These are phyloP conservation scores for Gastrophryne carolinensis DNA, from an alignment of 2,797 vertebrate species.

Conservation along the genomic window DNA sequence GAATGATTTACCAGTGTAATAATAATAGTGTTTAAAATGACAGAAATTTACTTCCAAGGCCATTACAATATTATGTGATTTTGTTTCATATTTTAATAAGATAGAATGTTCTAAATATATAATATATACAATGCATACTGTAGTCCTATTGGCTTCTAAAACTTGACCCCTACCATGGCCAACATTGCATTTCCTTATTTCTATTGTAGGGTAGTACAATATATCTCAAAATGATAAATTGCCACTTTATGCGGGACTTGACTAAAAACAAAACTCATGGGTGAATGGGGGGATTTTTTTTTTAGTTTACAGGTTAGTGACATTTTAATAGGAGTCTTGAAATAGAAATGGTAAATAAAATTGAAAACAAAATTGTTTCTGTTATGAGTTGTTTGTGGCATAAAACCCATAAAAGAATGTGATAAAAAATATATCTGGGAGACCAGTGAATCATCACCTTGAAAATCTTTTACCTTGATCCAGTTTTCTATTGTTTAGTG, in stretches of 20 bases:
- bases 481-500: slow-evolving; percentile 21
- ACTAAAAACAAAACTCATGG: not conserved
- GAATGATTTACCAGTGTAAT: slow-evolving; percentile 34
- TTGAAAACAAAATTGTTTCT: slow-evolving; percentile 23
- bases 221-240: no score
- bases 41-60: not conserved
- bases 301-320: slow-evolving; percentile 11
- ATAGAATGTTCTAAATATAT: no score
- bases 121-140: no score
- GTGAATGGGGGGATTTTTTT: slow-evolving; percentile 9
- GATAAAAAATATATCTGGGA: slow-evolving; percentile 38
- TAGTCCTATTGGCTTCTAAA: no score
- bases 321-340: slow-evolving; percentile 41
- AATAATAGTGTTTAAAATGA: slow-evolving; percentile 30
- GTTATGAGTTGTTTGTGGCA: slow-evolving; percentile 29
- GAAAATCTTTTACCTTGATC: slow-evolving; percentile 37
- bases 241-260: no score
- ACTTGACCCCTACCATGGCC: no score
- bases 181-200: no score
- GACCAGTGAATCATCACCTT: slow-evolving; percentile 17
- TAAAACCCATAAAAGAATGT: slow-evolving; percentile 40
- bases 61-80: slow-evolving; percentile 28
- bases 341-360: slow-evolving; percentile 46
- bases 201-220: no score
- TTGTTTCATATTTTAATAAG: slow-evolving; percentile 1